Base-by-base conservation (phyloP, 2,888 invertebrate species). In the Amiota mariae region DNA sequence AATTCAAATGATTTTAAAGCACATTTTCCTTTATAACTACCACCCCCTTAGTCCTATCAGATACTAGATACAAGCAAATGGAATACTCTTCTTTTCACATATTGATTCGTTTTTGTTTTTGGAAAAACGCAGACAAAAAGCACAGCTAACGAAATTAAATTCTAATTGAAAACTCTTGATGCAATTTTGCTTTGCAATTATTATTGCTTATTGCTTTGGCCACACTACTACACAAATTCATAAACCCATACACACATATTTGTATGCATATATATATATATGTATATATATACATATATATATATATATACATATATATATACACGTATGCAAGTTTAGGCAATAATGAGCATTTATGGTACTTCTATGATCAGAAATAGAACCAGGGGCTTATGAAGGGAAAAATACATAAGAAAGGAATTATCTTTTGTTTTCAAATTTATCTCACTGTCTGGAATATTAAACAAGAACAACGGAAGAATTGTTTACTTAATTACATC, bases 131-230 rank as follows among this genome's bases (percentile, higher is more conserved):
- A 57, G 36, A 10, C 11, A 61, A 56, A 74, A 72, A 72, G 74
- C 72, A 56, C 59, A 63, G 73, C 76, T 72, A 72, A 70, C 70
- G 76, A 77, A 82, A 76, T 80, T 76, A 80, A 85, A 84, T 80
- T 84, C 79, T 80, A 83, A 83, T 85, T 85, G 81, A 85, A 85
- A 83, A 78, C 80, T 76, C 75, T 80, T 78, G 72, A 77, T 81
- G 82, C 80, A 80, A 82, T 78, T 78, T 82, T 66, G 24, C 10
- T 48, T 10, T 18, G 66, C 49, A 66, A 66, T 66, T 48, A 66
- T 66, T 36, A 48, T 49, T 66, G 66, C 66, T 48, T 66, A 66
- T 66, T 66, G 66, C 66, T 15, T 36, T 64, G 63, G 70, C 4
- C 20, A n/a, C 49, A 72, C 15, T 13, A 8, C 11, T 10, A 59